phyloP scores from a whole-genome alignment of 2,888 invertebrate species.

The Colletes collaris region DNA sequence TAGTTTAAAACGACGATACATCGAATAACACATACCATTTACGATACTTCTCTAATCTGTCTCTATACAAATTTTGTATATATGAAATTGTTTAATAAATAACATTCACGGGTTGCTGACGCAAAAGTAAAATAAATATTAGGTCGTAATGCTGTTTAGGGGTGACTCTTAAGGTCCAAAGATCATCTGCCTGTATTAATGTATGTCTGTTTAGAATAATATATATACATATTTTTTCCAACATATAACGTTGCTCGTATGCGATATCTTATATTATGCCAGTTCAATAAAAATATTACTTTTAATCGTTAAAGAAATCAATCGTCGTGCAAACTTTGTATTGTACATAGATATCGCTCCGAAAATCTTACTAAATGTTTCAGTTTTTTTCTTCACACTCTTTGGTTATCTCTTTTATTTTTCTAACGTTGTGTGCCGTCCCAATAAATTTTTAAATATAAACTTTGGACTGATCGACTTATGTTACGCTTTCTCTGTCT shows the following conservation, averaged over 20 bases:
- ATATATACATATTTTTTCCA: slow-evolving; percentile 2
- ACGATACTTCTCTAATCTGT: slow-evolving; percentile 33
- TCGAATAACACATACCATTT: slow-evolving; percentile 39
- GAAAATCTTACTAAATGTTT: slow-evolving; percentile 13
- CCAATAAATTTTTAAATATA: background rate
- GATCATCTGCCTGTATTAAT: slow-evolving; percentile 25
- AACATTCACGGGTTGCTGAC: slow-evolving; percentile 24
- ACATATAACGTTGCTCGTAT: background rate
- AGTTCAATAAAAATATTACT: slow-evolving; percentile 6
- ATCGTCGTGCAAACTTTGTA: slow-evolving; percentile 14
- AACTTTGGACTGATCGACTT: slow-evolving; percentile 21
- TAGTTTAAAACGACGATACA: slow-evolving; percentile 49
- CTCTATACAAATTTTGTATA: slow-evolving; percentile 46
- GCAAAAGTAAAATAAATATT: slow-evolving; percentile 39
- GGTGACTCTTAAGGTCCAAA: slow-evolving; percentile 38
- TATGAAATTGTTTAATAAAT: slow-evolving; percentile 44
- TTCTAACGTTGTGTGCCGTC: background rate
- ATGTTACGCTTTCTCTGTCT: slow-evolving; percentile 13
- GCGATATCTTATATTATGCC: background rate
- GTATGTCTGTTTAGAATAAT: slow-evolving; percentile 1
- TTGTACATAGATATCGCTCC: slow-evolving; percentile 19
- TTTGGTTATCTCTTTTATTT: slow-evolving; percentile 16
- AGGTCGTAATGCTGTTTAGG: slow-evolving; percentile 20
- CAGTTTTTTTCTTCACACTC: background rate
- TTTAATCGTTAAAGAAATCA: background rate